A percentile compares a stretch with the other conserved stretches of the same genome.
These are phyloP conservation scores for Punctoribates punctum DNA, from an alignment of 2,888 invertebrate species.

Conservation along the genomic window DNA sequence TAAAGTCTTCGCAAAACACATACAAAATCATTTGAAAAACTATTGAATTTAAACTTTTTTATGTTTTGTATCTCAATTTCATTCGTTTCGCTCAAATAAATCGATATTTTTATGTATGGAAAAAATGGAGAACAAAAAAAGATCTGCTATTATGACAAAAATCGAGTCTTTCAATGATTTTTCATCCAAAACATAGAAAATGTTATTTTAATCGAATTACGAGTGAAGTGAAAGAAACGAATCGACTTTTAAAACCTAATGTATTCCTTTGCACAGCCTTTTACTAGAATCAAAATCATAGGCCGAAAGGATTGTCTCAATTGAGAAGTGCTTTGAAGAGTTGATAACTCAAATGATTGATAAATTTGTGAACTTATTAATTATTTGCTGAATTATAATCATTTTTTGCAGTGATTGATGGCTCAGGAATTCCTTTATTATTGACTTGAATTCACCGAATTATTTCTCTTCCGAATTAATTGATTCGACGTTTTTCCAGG, in stretches of 20 bases:
- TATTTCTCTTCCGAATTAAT: neutral
- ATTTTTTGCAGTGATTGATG: neutral
- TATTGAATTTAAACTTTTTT: neutral
- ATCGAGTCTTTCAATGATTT: neutral
- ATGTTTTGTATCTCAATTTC: neutral
- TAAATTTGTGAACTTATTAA: neutral
- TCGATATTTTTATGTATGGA: neutral
- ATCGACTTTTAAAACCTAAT: too few species aligned
- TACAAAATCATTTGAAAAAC: conserved; percentile 1
- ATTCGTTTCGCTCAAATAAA: conserved; percentile 2
- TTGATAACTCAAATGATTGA: too few species aligned
- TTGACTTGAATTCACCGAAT: neutral
- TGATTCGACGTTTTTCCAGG: neutral
- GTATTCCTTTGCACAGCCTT: too few species aligned
- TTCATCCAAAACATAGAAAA: neutral
- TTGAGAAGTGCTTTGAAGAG: too few species aligned
- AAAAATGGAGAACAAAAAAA: neutral
- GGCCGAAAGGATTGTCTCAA: too few species aligned
- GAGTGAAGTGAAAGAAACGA: neutral
- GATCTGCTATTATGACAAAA: neutral
- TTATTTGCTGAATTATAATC: neutral
- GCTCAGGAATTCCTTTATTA: neutral
- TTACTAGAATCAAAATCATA: too few species aligned
- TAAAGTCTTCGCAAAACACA: neutral
- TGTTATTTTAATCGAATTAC: neutral